Percentiles rank a stretch among this genome's conserved stretches.
Conservation (phyloP, 92 coral and sea anemone species). For the Porites divaricata region DNA sequence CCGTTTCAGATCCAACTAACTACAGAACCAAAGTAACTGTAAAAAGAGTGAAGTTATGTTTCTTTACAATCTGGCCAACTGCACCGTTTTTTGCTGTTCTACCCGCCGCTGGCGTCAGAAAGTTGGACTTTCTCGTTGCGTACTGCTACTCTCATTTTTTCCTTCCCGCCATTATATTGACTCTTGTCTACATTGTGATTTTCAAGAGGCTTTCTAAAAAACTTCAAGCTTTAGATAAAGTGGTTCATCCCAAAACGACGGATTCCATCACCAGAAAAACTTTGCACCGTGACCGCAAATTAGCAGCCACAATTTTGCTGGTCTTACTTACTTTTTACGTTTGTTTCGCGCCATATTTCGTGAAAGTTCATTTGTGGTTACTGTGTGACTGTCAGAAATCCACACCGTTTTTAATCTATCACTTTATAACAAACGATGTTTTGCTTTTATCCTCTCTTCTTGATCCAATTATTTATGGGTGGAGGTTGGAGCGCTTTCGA, state of each 20-base stretch:
- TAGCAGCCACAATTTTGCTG: not conserved
- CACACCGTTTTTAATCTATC: not conserved
- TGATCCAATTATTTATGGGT: slow-evolving; percentile 25
- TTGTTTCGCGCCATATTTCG: slow-evolving; percentile 19
- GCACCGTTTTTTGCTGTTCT: slow-evolving; percentile 13
- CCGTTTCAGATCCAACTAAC: slow-evolving; percentile 30
- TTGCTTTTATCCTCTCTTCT: slow-evolving; percentile 14
- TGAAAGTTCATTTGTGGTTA: slow-evolving; percentile 25
- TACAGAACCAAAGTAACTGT: slow-evolving; percentile 34
- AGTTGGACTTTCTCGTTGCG: slow-evolving; percentile 24
- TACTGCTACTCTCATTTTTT: slow-evolving; percentile 24
- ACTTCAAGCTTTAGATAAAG: not conserved
- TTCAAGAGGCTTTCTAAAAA: slow-evolving; percentile 11
- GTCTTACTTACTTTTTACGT: slow-evolving; percentile 29
- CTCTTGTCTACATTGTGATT: slow-evolving; percentile 13
- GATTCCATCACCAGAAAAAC: not conserved
- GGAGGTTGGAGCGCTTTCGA: slow-evolving; percentile 29
- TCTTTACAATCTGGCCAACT: slow-evolving; percentile 14
- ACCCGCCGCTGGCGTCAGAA: slow-evolving; percentile 34
- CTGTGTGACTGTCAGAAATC: not conserved
- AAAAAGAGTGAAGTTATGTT: slow-evolving; percentile 16
- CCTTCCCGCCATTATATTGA: slow-evolving; percentile 6
- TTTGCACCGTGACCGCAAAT: not conserved
- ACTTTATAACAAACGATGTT: slow-evolving; percentile 25
- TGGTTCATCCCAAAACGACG: not conserved